Percentiles rank a stretch among this genome's conserved stretches.
These are phyloP conservation scores for Orientallactaga sibirica DNA, from an alignment of 2,797 vertebrate genomes.

Conservation along the genomic window DNA sequence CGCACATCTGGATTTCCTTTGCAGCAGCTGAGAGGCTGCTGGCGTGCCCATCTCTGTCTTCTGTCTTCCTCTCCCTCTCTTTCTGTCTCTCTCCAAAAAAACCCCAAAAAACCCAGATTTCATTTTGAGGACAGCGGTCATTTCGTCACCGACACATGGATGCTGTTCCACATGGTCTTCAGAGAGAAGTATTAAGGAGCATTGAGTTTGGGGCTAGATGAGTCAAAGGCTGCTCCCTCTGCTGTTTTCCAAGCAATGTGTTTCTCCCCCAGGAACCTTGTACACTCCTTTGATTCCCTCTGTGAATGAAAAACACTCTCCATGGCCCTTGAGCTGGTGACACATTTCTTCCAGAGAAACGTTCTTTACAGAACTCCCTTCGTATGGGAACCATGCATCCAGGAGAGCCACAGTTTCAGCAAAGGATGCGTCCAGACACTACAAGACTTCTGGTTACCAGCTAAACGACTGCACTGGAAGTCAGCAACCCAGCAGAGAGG, in stretches of 20 bases:
- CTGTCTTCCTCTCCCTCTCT: too few relatives aligned
- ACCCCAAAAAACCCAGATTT: not conserved
- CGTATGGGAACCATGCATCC: not conserved
- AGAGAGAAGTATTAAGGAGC: not conserved
- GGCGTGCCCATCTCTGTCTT: too few relatives aligned
- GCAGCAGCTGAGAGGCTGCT: too few relatives aligned
- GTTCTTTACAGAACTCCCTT: not conserved
- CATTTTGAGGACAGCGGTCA: not conserved
- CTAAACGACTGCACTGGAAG: not conserved
- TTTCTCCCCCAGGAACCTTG: not conserved
- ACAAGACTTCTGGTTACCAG: not conserved
- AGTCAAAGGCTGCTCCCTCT: fast-evolving
- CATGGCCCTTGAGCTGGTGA: not conserved
- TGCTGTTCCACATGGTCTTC: not conserved
- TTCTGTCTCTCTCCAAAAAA: too few relatives aligned
- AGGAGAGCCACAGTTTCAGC: not conserved
- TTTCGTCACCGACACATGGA: not conserved
- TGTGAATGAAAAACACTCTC: not conserved
- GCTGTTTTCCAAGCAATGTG: not conserved
- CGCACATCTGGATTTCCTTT: too few relatives aligned
- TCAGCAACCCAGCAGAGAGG: not conserved
- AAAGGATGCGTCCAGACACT: not conserved
- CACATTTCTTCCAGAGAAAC: not conserved
- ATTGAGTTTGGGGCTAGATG: not conserved
- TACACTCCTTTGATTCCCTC: not conserved